A percentile compares a stretch with the other conserved stretches of the same genome.
Conservation (phyloP, 1,140 invertebrate species). For the Pachyrhynchus sulphureomaculatus region DNA sequence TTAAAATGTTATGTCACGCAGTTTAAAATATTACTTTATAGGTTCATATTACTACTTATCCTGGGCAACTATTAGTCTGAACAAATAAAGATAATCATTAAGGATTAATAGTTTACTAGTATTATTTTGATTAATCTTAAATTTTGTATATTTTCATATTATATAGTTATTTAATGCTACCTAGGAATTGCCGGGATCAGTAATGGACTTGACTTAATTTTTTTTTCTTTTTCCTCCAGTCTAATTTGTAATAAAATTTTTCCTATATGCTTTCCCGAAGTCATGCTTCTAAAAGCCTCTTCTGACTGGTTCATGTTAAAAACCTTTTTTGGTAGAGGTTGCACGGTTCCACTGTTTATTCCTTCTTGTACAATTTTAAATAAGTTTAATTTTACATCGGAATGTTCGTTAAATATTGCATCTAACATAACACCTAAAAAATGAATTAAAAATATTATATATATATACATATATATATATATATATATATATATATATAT, state of each 20-base stretch:
- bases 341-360: conserved; percentile 52
- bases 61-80: too few species aligned
- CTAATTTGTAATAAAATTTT: conserved; percentile 76
- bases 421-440: conserved; percentile 71
- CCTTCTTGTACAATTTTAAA: not conserved
- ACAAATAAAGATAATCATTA: too few species aligned
- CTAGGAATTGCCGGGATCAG: conserved; percentile 11
- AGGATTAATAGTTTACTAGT: too few species aligned
- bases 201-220: not conserved
- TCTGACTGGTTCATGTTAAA: conserved; percentile 66
- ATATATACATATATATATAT: too few species aligned
- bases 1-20: too few species aligned
- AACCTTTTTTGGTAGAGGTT: conserved; percentile 61
- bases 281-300: conserved; percentile 73
- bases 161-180: conserved; percentile 9
- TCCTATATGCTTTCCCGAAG: conserved; percentile 84
- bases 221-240: conserved; percentile 25
- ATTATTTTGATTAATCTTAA: too few species aligned
- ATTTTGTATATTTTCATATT: not conserved
- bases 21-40: too few species aligned
- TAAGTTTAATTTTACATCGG: conserved; percentile 35
- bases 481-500: too few species aligned
- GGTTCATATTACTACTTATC: too few species aligned
- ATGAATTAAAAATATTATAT: not conserved
- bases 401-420: conserved; percentile 61